phyloP scores from a whole-genome alignment of 2,113 vertebrate genomes.

The Pteronura brasiliensis region DNA sequence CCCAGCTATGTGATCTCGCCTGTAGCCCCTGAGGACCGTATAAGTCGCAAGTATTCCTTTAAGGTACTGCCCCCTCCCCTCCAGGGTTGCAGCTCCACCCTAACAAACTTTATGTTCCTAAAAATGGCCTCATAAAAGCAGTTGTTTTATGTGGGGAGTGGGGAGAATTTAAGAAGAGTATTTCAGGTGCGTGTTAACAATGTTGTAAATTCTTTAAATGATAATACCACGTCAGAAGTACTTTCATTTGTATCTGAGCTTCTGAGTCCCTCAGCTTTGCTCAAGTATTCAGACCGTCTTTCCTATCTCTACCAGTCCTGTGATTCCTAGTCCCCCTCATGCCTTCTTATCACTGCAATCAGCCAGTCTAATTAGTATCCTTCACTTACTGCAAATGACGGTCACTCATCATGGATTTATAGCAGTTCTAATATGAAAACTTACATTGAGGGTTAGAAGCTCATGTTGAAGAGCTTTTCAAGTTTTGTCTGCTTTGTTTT shows the following conservation, averaged over 20 bases:
- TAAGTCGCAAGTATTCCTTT: slow-evolving; percentile 97
- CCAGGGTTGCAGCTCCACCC: neutral
- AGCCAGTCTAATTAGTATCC: neutral
- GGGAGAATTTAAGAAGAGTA: neutral
- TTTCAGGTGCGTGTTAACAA: neutral
- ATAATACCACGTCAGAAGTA: neutral
- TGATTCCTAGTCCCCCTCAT: neutral
- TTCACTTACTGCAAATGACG: neutral
- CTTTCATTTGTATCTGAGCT: slow-evolving; percentile 16
- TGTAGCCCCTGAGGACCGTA: slow-evolving; percentile 93
- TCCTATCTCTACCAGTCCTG: neutral
- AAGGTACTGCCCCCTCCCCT: slow-evolving; percentile 87
- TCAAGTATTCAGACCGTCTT: neutral
- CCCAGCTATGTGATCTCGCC: slow-evolving; percentile 95
- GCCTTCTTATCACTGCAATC: neutral
- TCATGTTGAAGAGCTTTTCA: neutral
- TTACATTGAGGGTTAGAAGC: neutral
- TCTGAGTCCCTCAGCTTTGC: neutral
- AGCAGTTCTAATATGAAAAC: neutral
- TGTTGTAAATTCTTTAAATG: neutral
- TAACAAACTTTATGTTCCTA: neutral
- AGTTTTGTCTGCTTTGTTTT: neutral
- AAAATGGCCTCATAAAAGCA: neutral
- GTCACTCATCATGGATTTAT: neutral
- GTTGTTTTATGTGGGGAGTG: neutral